Percentiles rank a stretch among this genome's conserved stretches.
These are phyloP conservation scores for Probaryconus sp. DNA, from an alignment of 1,140 invertebrate species.

Conservation along the genomic window DNA sequence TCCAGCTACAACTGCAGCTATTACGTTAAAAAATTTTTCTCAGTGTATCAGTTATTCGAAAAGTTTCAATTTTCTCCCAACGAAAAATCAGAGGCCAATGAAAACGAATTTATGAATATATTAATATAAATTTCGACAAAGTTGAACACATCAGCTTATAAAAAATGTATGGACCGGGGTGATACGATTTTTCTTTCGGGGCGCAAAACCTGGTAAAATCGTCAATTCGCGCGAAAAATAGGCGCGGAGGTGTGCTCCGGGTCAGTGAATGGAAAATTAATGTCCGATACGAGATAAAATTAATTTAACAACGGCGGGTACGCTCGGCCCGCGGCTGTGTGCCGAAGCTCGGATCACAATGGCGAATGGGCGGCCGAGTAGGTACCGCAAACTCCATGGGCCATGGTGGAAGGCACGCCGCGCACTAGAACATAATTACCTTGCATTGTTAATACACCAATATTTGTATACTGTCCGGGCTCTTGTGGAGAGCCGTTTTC, in stretches of 20 bases:
- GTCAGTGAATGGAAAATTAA: constrained; percentile 72
- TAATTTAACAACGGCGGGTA: constrained; percentile 76
- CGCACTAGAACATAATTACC: constrained; percentile 79
- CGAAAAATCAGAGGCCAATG: no score
- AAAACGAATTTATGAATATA: no score
- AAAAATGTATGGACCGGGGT: background rate
- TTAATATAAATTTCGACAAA: no score
- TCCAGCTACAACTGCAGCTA: no score
- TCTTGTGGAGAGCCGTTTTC: constrained; percentile 55
- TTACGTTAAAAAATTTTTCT: no score
- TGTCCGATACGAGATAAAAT: constrained; percentile 77
- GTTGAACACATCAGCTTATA: no score
- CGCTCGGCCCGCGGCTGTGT: constrained; percentile 72
- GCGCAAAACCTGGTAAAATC: background rate
- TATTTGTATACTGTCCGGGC: constrained; percentile 77
- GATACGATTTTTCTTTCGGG: constrained; percentile 28
- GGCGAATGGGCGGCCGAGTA: constrained; percentile 69
- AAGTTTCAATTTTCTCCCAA: no score
- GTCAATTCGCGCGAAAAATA: constrained; percentile 39
- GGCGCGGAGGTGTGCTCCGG: background rate
- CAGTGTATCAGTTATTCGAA: no score
- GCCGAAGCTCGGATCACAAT: constrained; percentile 77
- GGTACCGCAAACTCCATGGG: constrained; percentile 69
- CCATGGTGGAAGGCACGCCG: constrained; percentile 55
- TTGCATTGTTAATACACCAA: constrained; percentile 78